A percentile compares a stretch with the other conserved stretches of the same genome.
phyloP scores from a whole-genome alignment of 2,797 vertebrate genomes.

The Gorsachius magnificus region DNA sequence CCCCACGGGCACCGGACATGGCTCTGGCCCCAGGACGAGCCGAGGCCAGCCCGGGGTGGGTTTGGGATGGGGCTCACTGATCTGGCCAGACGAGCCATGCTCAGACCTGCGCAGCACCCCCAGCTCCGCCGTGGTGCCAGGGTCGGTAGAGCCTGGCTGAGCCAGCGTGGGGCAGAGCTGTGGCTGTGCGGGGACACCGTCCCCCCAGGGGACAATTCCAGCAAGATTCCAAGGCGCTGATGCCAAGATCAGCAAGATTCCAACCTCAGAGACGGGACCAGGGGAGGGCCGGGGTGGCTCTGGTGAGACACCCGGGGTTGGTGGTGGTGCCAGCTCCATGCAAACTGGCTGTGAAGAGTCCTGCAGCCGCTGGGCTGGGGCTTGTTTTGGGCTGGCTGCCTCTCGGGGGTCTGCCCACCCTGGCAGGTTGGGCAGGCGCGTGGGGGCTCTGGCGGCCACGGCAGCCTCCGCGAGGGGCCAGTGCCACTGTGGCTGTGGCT shows the following conservation, averaged over 20 bases:
- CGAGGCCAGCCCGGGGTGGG: neutral
- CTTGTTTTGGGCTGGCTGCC: neutral
- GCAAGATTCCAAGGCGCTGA: too few species aligned
- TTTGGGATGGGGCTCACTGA: neutral
- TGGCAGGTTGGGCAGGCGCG: rapidly evolving
- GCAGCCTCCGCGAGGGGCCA: rapidly evolving
- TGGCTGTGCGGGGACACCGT: neutral
- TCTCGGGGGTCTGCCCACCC: rapidly evolving
- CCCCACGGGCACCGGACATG: rapidly evolving
- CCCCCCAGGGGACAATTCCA: neutral
- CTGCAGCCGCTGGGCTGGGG: neutral
- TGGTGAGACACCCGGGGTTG: rapidly evolving
- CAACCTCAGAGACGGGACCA: too few species aligned
- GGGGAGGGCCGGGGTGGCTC: neutral
- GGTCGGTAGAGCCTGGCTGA: rapidly evolving
- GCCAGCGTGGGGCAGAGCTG: neutral
- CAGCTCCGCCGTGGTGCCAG: rapidly evolving
- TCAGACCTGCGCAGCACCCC: rapidly evolving
- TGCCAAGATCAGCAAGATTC: too few species aligned
- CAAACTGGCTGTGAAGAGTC: neutral
- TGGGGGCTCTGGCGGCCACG: neutral
- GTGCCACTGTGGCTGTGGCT: rapidly evolving
- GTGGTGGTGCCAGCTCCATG: neutral
- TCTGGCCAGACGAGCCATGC: neutral
- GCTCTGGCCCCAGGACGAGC: neutral